Conservation (phyloP, 1,140 invertebrate genomes). For the Phortica variegata region DNA sequence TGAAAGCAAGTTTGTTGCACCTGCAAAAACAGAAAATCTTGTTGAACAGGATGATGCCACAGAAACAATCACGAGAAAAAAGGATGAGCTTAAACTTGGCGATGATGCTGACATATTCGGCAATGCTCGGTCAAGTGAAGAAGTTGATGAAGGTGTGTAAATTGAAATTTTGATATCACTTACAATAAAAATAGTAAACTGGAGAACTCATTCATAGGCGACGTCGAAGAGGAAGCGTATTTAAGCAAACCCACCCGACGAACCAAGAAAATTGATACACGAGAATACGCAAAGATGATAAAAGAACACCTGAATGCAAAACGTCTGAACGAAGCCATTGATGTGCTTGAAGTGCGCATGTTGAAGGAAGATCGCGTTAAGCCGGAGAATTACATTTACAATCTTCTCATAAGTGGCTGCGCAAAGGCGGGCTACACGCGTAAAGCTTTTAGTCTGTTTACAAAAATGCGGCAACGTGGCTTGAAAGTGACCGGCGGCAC, state of each 20-base stretch:
- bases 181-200: constrained; percentile 1
- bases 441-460: constrained; percentile 80
- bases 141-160: constrained; percentile 2
- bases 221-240: constrained; percentile 62
- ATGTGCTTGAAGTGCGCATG: constrained; percentile 73
- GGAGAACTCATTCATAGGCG: constrained; percentile 42
- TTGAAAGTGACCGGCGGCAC: constrained; percentile 68
- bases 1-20: background rate
- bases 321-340: constrained; percentile 71
- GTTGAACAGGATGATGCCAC: background rate
- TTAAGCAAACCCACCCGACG: constrained; percentile 56
- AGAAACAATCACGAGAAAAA: background rate
- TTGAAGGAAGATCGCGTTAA: constrained; percentile 73
- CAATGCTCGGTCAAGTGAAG: background rate
- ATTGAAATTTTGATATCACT: background rate
- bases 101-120: constrained; percentile 16
- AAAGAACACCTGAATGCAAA: constrained; percentile 65
- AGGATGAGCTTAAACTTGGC: background rate
- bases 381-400: constrained; percentile 77
- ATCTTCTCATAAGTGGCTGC: constrained; percentile 76
- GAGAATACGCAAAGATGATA: constrained; percentile 69
- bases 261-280: constrained; percentile 59
- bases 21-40: background rate
- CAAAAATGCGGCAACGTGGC: constrained; percentile 75
- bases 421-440: constrained; percentile 78